Base-by-base conservation (phyloP, 2,888 invertebrate genomes). In the Coelinius sp. region DNA sequence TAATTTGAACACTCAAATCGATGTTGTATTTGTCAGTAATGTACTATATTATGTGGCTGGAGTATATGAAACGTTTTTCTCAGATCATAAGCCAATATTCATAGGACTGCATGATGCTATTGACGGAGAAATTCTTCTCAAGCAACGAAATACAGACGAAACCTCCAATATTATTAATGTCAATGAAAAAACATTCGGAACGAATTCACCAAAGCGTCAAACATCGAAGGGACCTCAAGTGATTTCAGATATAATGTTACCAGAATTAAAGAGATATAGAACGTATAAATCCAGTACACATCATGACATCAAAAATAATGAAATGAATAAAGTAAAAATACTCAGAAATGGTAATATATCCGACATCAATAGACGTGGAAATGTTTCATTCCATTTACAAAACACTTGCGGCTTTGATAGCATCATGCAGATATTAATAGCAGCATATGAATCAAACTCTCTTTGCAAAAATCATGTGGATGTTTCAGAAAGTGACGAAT, bases 1-100 rank as follows among this genome's bases (percentile, higher is more conserved):
- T n/a, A n/a, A n/a, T 65, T 68, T 74, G 22, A 71, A 71, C 52
- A 64, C 73, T 8, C 71, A 74, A 35, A 74, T 74, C 12, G 74
- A 74, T 24, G 41, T 74, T 20, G 65, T 74, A 52, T 71, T 74
- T 62, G 59, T 74, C 2, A 38, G 59, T 46, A 65, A 68, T n/a
- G 35, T 71, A 20, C 10, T 5, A 1, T 12, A 44, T 46, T 59
- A 68, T 14, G 56, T 65, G 27, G 20, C 64, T 53, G 68, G 72
- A 17, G 64, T 35, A 41, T 63, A 72, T 25, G 72, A 68, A 68
- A 68, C 72, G 8, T 72, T 53, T 31, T 68, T 68, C 10, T 71
- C 71, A 10, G 71, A 71, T 20, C 71, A 71, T 49, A 70, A 70
- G 24, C 70, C 70, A 31, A 64, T 72, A 68, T 72, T 72, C 20